phyloP scores from a whole-genome alignment of 1,140 invertebrate genomes.

The Papilio aristodemus region DNA sequence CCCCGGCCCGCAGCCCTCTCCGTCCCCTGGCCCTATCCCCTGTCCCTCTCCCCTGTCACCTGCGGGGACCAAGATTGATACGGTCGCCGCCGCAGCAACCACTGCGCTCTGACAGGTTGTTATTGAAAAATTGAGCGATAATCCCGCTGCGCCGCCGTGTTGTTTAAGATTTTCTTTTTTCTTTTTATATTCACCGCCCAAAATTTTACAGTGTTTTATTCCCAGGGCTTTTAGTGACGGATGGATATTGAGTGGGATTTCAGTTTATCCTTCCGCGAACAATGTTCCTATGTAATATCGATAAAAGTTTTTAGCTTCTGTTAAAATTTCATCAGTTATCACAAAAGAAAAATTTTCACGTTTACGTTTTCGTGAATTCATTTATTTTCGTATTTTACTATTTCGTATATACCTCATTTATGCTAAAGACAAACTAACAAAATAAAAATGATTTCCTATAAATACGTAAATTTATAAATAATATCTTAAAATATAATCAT shows the following conservation, averaged over 20 bases:
- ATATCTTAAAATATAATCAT: too few relatives aligned
- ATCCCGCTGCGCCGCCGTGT: constrained; percentile 56
- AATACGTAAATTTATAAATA: too few relatives aligned
- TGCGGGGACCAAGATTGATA: constrained; percentile 74
- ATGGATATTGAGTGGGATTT: constrained; percentile 51
- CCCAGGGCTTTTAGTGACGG: constrained; percentile 44
- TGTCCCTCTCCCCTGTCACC: constrained; percentile 55
- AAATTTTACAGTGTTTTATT: constrained; percentile 44
- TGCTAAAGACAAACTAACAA: too few relatives aligned
- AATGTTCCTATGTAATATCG: constrained; percentile 6
- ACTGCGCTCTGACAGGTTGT: constrained; percentile 67
- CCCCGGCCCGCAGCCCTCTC: constrained; percentile 36
- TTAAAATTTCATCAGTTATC: constrained; percentile 7
- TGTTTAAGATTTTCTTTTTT: constrained; percentile 69
- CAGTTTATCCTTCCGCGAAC: constrained; percentile 8
- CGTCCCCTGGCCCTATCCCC: constrained; percentile 30
- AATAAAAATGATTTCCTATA: too few relatives aligned
- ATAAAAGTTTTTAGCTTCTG: constrained; percentile 1
- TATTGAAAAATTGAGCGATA: constrained; percentile 78
- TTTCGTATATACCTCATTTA: too few relatives aligned
- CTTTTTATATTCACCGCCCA: constrained; percentile 29
- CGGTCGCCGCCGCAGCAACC: constrained; percentile 46
- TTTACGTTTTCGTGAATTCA: neutral
- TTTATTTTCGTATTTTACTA: neutral
- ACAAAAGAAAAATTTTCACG: neutral